Evolutionary conservation across 1,140 invertebrate genomes (phyloP).

Genomic region (Danaus melanippus): DNA sequence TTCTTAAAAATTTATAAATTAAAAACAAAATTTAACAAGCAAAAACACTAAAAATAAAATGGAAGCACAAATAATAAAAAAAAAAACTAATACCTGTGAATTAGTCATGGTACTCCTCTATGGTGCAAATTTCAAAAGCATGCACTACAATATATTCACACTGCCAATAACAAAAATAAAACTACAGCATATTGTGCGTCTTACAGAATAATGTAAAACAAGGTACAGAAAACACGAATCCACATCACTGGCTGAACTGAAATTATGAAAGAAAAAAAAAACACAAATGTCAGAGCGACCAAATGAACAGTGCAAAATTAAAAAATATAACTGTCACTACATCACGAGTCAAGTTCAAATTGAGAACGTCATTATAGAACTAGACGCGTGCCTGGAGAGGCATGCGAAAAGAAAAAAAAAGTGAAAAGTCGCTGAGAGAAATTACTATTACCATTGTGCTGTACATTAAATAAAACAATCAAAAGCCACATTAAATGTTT

Average conservation of each 20-base stretch:
- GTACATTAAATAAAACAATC: not conserved
- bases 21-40: no score
- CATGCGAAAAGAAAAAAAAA: constrained; percentile 55
- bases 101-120: constrained; percentile 64
- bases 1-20: no score
- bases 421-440: constrained; percentile 64
- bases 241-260: constrained; percentile 68
- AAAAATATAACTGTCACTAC: constrained; percentile 29
- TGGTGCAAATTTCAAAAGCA: constrained; percentile 56
- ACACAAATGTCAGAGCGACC: constrained; percentile 38
- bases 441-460: constrained; percentile 32
- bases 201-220: constrained; percentile 56
- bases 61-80: constrained; percentile 24
- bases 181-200: constrained; percentile 46
- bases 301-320: constrained; percentile 39
- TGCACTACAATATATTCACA: constrained; percentile 65
- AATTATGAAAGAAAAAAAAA: constrained; percentile 59
- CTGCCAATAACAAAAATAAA: constrained; percentile 37
- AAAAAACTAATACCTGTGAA: constrained; percentile 58
- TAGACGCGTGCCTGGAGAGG: constrained; percentile 45
- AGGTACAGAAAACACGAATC: constrained; percentile 56
- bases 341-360: constrained; percentile 28
- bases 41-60: no score
- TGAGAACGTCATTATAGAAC: constrained; percentile 35
- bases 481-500: no score